Evolutionary conservation across 1,140 invertebrate species (phyloP).

Genomic region (Trissolcus basalis): DNA sequence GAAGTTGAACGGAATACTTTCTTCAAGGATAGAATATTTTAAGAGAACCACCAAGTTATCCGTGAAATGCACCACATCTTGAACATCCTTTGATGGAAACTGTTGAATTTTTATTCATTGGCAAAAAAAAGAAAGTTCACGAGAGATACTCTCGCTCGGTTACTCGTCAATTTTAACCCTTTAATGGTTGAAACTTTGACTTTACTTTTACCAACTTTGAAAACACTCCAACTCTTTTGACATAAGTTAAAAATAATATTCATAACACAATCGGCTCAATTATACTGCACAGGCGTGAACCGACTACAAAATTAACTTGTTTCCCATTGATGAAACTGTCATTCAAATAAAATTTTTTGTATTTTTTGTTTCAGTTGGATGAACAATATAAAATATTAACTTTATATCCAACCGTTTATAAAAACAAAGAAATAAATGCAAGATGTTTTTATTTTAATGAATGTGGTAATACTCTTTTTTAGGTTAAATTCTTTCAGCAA

Average conservation of each 20-base stretch:
- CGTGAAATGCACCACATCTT: constrained; percentile 42
- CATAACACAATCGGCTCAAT: background rate
- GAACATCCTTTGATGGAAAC: constrained; percentile 37
- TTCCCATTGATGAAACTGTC: background rate
- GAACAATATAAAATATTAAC: no score
- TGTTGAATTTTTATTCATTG: constrained; percentile 40
- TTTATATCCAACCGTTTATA: no score
- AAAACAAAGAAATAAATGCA: no score
- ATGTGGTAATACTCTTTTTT: no score
- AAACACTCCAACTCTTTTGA: constrained; percentile 30
- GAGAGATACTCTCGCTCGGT: constrained; percentile 25
- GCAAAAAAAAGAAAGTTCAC: constrained; percentile 17
- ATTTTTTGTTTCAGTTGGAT: no score
- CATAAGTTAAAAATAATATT: constrained; percentile 6
- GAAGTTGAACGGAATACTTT: constrained; percentile 38
- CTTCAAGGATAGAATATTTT: constrained; percentile 33
- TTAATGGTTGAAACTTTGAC: constrained; percentile 24
- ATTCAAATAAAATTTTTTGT: no score
- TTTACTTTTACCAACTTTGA: constrained; percentile 22
- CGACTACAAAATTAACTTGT: no score
- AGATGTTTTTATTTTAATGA: no score
- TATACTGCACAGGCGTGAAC: no score
- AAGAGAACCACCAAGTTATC: constrained; percentile 28
- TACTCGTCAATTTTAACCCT: constrained; percentile 40
- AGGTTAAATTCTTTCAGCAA: no score